Evolutionary conservation across 2,888 invertebrate species (phyloP).

Genomic region (Ametastegia equiseti): DNA sequence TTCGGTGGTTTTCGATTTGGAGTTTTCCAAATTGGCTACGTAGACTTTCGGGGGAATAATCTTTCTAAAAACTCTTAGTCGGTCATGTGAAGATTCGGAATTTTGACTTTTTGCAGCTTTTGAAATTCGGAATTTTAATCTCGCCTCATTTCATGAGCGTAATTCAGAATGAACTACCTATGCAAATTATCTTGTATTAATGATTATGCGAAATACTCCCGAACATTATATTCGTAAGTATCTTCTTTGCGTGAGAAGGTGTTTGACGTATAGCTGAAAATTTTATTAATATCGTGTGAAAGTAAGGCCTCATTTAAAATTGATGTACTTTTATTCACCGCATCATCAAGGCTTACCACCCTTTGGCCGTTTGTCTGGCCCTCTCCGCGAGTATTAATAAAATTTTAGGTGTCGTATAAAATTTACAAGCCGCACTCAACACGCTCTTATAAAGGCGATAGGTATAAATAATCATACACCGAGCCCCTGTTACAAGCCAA

Average conservation of each 20-base stretch:
- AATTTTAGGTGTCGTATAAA: conserved; percentile 29
- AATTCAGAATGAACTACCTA: too few species aligned
- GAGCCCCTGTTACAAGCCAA: conserved; percentile 20
- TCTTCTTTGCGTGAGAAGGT: not conserved
- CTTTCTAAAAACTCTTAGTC: too few species aligned
- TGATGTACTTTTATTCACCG: conserved; percentile 23
- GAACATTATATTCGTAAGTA: not conserved
- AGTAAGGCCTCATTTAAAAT: conserved; percentile 1
- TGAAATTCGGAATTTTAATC: too few species aligned
- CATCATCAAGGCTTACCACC: not conserved
- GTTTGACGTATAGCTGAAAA: not conserved
- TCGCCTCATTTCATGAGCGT: too few species aligned
- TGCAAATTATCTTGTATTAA: too few species aligned
- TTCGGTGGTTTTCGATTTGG: too few species aligned
- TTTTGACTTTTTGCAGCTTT: too few species aligned
- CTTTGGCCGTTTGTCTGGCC: conserved; percentile 26
- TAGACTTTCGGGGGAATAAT: too few species aligned
- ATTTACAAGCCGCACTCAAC: conserved; percentile 20
- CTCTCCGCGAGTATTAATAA: conserved; percentile 8
- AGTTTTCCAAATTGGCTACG: too few species aligned
- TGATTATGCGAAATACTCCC: not conserved
- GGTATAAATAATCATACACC: conserved; percentile 23
- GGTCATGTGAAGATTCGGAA: too few species aligned
- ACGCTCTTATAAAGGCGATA: conserved; percentile 8
- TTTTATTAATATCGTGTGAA: not conserved